A percentile compares a stretch with the other conserved stretches of the same genome.
These are phyloP conservation scores for Anguilla rostrata DNA, from an alignment of 2,113 vertebrate genomes.

Conservation along the genomic window DNA sequence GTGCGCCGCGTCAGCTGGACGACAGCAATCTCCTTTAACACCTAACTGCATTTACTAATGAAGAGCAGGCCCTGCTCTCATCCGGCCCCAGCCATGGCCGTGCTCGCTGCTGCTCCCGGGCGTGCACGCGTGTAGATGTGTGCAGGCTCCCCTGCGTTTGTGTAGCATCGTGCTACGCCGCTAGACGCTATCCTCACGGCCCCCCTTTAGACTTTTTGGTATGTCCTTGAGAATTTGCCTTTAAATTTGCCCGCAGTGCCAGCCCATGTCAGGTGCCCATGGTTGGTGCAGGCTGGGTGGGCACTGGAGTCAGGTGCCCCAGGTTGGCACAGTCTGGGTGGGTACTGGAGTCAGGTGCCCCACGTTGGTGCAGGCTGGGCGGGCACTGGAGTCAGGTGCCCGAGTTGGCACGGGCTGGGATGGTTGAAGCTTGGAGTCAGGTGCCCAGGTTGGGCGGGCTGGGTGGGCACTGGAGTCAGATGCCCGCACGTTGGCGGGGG, in stretches of 20 bases:
- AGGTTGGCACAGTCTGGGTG: neutral
- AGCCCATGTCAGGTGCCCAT: neutral
- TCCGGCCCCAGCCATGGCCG: neutral
- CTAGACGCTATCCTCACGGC: too few relatives aligned
- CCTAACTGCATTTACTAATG: constrained; percentile 39
- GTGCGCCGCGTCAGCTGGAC: constrained; percentile 33
- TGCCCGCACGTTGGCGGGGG: too few relatives aligned
- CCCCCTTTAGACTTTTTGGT: neutral
- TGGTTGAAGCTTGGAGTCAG: too few relatives aligned
- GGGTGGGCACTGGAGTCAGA: too few relatives aligned
- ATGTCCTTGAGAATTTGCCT: neutral
- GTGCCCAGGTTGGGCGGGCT: too few relatives aligned
- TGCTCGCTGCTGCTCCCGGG: neutral
- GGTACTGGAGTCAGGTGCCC: too few relatives aligned
- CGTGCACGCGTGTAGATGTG: constrained; percentile 20
- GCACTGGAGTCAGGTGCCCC: neutral
- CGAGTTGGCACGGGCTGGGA: neutral
- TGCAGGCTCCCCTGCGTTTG: constrained; percentile 14
- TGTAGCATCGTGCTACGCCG: neutral
- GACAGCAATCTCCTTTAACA: constrained; percentile 42
- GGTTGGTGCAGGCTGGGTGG: neutral
- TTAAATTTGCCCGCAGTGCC: neutral
- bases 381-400: neutral
- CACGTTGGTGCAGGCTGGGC: neutral
- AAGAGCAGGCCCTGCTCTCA: constrained; percentile 12